A percentile compares a stretch with the other conserved stretches of the same genome.
Evolutionary conservation across 2,888 invertebrate genomes (phyloP).

Genomic region (Polyommatus icarus): DNA sequence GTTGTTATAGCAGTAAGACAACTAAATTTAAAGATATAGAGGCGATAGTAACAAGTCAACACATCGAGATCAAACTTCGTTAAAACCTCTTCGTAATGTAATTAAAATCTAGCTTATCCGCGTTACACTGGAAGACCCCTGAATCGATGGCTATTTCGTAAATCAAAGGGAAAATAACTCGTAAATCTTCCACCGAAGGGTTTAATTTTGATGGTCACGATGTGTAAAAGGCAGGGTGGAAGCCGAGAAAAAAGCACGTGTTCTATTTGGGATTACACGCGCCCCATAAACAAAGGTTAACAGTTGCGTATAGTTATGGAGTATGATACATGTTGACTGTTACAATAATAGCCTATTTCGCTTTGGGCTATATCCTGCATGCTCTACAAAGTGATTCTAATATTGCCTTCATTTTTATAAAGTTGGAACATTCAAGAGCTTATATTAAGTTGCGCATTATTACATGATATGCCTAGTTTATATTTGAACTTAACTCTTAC

Average conservation of each 20-base stretch:
- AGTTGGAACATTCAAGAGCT: background rate
- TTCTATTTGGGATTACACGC: constrained; percentile 78
- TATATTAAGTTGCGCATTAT: background rate
- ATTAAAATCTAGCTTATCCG: constrained; percentile 76
- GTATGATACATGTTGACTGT: constrained; percentile 31
- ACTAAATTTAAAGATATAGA: constrained; percentile 28
- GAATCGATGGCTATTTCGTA: constrained; percentile 58
- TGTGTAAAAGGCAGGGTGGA: constrained; percentile 50
- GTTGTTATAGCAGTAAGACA: background rate
- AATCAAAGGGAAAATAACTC: constrained; percentile 44
- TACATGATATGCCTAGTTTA: no score
- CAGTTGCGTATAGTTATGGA: constrained; percentile 47
- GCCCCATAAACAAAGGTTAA: constrained; percentile 75
- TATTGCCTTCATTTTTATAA: background rate
- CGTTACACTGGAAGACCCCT: constrained; percentile 70
- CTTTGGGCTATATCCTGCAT: constrained; percentile 16
- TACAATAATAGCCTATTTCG: constrained; percentile 30
- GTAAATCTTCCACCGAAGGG: constrained; percentile 46
- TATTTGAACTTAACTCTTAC: no score
- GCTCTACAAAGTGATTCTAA: background rate
- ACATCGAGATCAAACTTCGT: constrained; percentile 48
- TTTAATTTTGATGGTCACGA: constrained; percentile 43
- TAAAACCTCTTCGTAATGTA: constrained; percentile 59
- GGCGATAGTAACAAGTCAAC: constrained; percentile 29
- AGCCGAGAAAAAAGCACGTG: constrained; percentile 78